Base-by-base conservation (phyloP, 1,140 invertebrate genomes). In the Globodera rostochiensis region DNA sequence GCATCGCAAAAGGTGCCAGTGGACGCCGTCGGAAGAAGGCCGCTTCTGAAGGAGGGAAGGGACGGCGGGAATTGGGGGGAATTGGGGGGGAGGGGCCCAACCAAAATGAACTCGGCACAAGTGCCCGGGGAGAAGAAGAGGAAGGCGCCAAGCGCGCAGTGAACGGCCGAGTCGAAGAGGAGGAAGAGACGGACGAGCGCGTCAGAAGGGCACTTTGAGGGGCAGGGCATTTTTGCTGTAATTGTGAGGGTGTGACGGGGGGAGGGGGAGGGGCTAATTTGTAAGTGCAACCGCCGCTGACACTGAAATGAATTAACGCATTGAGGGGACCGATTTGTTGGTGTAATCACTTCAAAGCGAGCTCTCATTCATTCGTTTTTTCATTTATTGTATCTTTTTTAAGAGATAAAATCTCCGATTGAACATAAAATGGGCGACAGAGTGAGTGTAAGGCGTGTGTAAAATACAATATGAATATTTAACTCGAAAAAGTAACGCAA, bases 1-100 rank as follows among this genome's bases (percentile, higher is more conserved):
- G 71, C 88, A 89, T 50, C 88, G 84, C 25, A 89, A 78, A 21
- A 89, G 80, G 79, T 89, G 88, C 88, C 88, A 90, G 70, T 89
- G 88, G n/a, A 89, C 87, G 66, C 88, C 88, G 84, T 89, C 88
- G 6, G 88, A 89, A 45, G 67, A 71, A 67, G 77, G 74, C 46
- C 85, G 81, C 85, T 90, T 71, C 69, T 71, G 69, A 15, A 13
- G 19, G 36, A n/a, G 36, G 69, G 69, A n/a, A 45, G 6, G 19
- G 36, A n/a, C 7, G 69, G 69, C 8, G 69, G 9, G 21, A 71
- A 71, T 6, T 71, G 21, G 2, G 25, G 46, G 15, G 15, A 8
- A 8, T 2, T 1, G 21, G 21, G 46, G 25, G 8, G 69, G 25
- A 6, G 25, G 25, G 15, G 46, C 2, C n/a, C 25, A 71, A 36